Evolutionary conservation across 2,797 vertebrate species (phyloP).

Genomic region (Ptychadena robeensis): DNA sequence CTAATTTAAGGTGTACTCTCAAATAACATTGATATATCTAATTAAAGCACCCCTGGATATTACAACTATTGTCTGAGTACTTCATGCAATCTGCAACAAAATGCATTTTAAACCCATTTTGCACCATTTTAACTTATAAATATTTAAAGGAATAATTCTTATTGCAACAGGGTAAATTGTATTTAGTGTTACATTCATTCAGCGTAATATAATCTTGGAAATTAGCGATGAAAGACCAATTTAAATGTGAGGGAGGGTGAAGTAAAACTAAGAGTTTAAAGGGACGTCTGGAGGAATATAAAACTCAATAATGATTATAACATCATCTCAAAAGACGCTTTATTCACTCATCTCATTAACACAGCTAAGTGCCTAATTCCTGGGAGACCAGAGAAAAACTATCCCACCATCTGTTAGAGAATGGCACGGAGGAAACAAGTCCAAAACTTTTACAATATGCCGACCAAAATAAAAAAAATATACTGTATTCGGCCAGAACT

Average conservation of each 20-base stretch:
- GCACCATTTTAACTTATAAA: background rate
- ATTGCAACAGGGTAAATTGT: background rate
- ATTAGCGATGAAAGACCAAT: background rate
- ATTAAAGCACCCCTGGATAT: no score
- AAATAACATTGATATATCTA: no score
- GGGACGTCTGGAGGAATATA: conserved; percentile 6
- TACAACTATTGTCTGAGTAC: no score
- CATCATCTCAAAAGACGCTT: conserved; percentile 21
- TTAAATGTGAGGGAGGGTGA: background rate
- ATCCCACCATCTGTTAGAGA: conserved; percentile 39
- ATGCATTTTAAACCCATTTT: background rate
- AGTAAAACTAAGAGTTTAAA: conserved; percentile 13
- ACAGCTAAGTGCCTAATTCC: conserved; percentile 19
- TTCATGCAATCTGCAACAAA: no score
- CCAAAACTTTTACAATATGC: background rate
- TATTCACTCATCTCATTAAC: conserved; percentile 36
- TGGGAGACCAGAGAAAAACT: conserved; percentile 14
- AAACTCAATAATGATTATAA: conserved; percentile 19
- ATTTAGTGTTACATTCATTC: background rate
- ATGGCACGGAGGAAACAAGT: background rate
- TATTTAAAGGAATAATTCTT: background rate
- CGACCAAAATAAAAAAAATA: background rate
- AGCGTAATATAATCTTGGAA: conserved; percentile 2
- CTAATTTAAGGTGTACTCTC: no score
- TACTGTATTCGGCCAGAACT: background rate